Evolutionary conservation across 2,888 invertebrate species (phyloP).

Genomic region (Polyommatus icarus): DNA sequence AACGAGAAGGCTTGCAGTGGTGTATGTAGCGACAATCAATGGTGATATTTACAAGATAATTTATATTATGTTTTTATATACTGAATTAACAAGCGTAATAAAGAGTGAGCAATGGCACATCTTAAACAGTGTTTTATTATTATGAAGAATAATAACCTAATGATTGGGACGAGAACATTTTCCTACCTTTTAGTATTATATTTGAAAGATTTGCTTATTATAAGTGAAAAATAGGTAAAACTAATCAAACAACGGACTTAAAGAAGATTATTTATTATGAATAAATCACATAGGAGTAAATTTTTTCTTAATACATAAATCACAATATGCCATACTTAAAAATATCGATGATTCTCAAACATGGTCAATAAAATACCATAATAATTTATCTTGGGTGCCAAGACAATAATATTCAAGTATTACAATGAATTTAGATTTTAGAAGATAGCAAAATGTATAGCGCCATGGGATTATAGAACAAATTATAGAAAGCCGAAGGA

Average conservation of each 20-base stretch:
- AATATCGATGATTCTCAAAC: background rate
- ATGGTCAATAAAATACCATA: background rate
- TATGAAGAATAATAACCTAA: too few relatives aligned
- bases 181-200: too few relatives aligned
- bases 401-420: background rate
- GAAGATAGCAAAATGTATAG: background rate
- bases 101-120: slow-evolving; percentile 80
- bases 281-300: slow-evolving; percentile 3
- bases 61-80: slow-evolving; percentile 77
- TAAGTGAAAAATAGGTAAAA: background rate
- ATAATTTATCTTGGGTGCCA: background rate
- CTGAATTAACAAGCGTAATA: slow-evolving; percentile 79
- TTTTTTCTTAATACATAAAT: slow-evolving; percentile 2
- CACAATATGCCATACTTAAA: slow-evolving; percentile 6
- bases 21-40: slow-evolving; percentile 56
- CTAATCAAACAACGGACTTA: background rate
- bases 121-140: slow-evolving; percentile 64
- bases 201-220: too few relatives aligned
- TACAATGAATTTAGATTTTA: background rate
- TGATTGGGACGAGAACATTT: too few relatives aligned
- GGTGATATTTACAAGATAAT: slow-evolving; percentile 76
- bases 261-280: background rate
- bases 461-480: background rate
- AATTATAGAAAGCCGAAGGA: too few relatives aligned
- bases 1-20: slow-evolving; percentile 48